Evolutionary conservation across 2,113 vertebrate species (phyloP).

Genomic region (Platysteira castanea): DNA sequence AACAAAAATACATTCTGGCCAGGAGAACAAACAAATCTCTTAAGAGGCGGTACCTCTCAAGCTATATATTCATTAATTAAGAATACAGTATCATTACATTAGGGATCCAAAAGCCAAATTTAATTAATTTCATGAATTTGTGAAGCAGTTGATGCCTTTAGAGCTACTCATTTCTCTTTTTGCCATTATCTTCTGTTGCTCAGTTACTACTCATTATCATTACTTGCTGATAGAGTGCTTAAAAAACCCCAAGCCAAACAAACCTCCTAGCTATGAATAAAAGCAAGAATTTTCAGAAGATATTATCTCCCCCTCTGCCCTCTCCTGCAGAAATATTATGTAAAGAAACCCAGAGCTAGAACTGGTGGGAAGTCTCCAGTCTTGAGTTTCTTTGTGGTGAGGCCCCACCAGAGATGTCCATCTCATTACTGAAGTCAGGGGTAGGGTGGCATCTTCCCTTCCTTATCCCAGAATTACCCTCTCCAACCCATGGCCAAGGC

Average conservation of each 20-base stretch:
- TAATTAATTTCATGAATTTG: neutral
- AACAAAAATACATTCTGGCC: neutral
- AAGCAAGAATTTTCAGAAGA: constrained; percentile 35
- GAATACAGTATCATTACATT: neutral
- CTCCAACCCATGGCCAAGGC: neutral
- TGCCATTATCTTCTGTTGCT: neutral
- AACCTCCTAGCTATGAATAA: neutral
- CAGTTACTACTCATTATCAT: neutral
- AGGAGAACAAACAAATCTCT: neutral
- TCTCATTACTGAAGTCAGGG: neutral
- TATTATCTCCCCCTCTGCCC: neutral
- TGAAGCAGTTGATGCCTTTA: neutral
- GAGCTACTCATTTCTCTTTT: neutral
- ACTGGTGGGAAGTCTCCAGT: neutral
- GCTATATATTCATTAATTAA: neutral
- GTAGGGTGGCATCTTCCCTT: neutral
- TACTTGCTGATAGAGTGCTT: neutral
- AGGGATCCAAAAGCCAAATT: neutral
- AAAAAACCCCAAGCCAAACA: neutral
- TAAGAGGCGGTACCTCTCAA: neutral
- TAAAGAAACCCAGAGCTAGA: neutral
- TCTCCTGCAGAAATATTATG: neutral
- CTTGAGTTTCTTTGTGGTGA: neutral
- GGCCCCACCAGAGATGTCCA: accelerated
- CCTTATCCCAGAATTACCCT: accelerated